Conservation (phyloP, 2,888 invertebrate genomes). For the Electrophaes corylata region DNA sequence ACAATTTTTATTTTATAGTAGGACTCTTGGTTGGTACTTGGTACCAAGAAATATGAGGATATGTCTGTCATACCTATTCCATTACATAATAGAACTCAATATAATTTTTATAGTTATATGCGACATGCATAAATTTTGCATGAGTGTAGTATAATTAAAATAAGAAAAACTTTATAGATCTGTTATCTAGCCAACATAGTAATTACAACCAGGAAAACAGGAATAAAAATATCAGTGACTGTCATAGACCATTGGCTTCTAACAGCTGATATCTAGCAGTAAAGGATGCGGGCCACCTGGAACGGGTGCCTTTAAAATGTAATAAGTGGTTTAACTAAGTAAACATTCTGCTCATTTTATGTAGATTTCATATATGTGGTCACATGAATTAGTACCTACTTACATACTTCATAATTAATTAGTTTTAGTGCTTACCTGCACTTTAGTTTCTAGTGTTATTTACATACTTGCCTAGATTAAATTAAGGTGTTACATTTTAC, state of each 20-base stretch:
- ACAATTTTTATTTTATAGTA: no score
- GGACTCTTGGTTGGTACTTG: no score
- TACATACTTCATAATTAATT: no score
- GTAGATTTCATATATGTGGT: conserved; percentile 26
- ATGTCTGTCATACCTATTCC: no score
- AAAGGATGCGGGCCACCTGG: conserved; percentile 38
- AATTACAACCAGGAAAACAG: conserved; percentile 10
- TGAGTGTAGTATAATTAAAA: not conserved
- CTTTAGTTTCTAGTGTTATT: no score
- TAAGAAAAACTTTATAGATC: not conserved
- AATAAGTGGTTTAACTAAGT: conserved; percentile 32
- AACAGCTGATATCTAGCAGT: conserved; percentile 25
- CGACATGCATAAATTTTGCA: no score
- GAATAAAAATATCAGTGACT: conserved; percentile 24
- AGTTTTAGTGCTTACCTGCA: no score
- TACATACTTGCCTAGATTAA: no score
- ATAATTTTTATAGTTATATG: no score
- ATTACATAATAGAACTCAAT: no score
- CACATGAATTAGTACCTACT: conserved; percentile 11
- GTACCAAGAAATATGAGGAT: no score
- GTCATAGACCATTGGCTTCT: conserved; percentile 27
- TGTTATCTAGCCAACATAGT: conserved; percentile 4
- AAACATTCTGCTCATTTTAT: conserved; percentile 27
- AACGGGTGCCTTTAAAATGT: conserved; percentile 18
- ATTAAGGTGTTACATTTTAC: no score